These are phyloP conservation scores for Thera britannica DNA, from an alignment of 2,888 invertebrate genomes.

Conservation along the genomic window DNA sequence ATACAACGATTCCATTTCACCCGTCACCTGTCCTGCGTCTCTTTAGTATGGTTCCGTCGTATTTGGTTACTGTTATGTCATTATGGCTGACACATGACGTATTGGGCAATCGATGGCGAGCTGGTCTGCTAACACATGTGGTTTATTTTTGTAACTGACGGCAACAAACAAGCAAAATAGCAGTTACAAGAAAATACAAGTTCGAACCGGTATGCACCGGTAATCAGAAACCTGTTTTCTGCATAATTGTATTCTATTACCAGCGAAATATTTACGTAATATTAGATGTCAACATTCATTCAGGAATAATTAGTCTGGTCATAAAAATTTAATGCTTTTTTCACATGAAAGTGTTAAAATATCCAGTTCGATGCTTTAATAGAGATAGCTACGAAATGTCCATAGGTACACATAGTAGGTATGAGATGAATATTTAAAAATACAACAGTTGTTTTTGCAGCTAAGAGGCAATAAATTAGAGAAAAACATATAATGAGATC, in stretches of 20 bases:
- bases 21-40: too few species aligned
- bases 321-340: conserved; percentile 25
- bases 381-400: conserved; percentile 15
- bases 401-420: conserved; percentile 10
- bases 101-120: too few species aligned
- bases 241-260: conserved; percentile 3
- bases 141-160: too few species aligned
- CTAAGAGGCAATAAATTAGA: conserved; percentile 7
- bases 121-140: too few species aligned
- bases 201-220: neutral
- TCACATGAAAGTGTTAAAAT: conserved; percentile 20
- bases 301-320: conserved; percentile 13
- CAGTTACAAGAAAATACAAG: neutral
- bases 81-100: too few species aligned
- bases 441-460: neutral
- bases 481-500: neutral
- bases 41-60: too few species aligned
- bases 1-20: too few species aligned
- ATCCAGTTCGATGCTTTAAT: conserved; percentile 15
- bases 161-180: too few species aligned
- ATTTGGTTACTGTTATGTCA: too few species aligned
- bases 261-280: conserved; percentile 23
- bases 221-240: conserved; percentile 9
- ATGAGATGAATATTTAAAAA: neutral
- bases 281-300: conserved; percentile 13